Base-by-base conservation (phyloP, 2,888 invertebrate genomes). In the Trachelus stipa region DNA sequence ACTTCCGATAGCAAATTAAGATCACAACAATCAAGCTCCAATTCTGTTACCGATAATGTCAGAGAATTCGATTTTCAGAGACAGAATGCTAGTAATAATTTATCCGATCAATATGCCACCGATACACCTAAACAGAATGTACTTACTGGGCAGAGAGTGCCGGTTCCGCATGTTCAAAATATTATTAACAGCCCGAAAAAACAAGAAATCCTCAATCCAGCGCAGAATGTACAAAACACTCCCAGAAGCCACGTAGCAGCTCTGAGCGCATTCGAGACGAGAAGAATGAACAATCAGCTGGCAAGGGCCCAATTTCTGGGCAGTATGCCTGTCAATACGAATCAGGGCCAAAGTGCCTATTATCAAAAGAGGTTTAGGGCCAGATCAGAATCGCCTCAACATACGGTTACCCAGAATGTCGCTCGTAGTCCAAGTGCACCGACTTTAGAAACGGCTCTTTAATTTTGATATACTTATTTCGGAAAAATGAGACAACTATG, bases 351-450 rank as follows among this genome's bases (percentile, higher is more conserved):
- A 83, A 83, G 81, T 81, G 74, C 83, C 68, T 87, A 87, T 76
- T 84, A 86, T 40, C 85, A 84, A 34, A 88, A 87, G 77, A 86
- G 89, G 56, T 90, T 90, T 76, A 82, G 90, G 73, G 90, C 91
- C 35, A 86, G 91, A 77, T 91, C 91, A 1, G 91, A 90, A 80
- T 91, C 91, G 4, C 91, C 91, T 2, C 89, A 88, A 40, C 88
- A 89, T 56, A 75, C 82, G 0, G 74, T 82, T 4, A 85, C 84
- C 1, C 87, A 87, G 56, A 86, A 87, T 69, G 90, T 91, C 1
- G 79, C 89, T n/a, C 88, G 91, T 37, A 90, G 90, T 77, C 90
- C 91, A 6, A 91, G 90, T 81, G 91, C 90, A 0, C 91, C 91
- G 2, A 86, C 91, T 31, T 83, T 91, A 71, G 91, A 91, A 81